Base-by-base conservation (phyloP, 2,113 vertebrate species). In the Pantherophis guttatus region DNA sequence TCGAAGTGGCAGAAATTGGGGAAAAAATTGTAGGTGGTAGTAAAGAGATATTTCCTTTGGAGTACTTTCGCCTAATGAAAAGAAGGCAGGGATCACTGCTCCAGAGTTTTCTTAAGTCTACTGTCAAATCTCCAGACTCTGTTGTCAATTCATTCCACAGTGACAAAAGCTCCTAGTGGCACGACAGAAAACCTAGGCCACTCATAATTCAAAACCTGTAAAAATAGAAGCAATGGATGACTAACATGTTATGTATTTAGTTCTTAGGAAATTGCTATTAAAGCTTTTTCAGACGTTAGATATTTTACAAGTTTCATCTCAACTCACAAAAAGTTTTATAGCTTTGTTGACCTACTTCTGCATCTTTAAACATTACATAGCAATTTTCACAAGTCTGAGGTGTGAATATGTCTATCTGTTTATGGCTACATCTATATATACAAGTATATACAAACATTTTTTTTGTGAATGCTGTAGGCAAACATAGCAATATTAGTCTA, bases 201-300 rank as follows among this genome's bases (percentile, higher is more conserved):
- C 95, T 96, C 97, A 98, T 98, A 97, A 94, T 97, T 97, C 96
- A 96, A 96, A 97, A 98, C 96, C 98, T 98, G 97, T 93, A 97
- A 97, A 98, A 98, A 98, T 13, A 98, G 97, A 97, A 97, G 91
- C 92, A 96, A 97, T 96, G 94, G 95, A 97, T 98, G 97, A 98
- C 96, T 98, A 98, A 98, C 90, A 96, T 95, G 95, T 96, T 95
- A 97, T 93, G 96, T 93, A 97, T 94, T 94, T 93, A 95, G 93
- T 96, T 95, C 91, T 96, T 95, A 95, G 97, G 96, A 98, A 98
- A 98, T 97, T 96, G 92, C 96, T 87, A 92, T 2, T 93, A 95
- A 97, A 94, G 91, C 8, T 96, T 95, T 96, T 93, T 92, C 95
- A 95, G 89, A 95, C 87, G 93, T 92, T 89, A 95, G 50, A 88